Percentiles rank a stretch among this genome's conserved stretches.
Evolutionary conservation across 23 tunicate genomes (phyloP).

Genomic region (Ascidia mentula): DNA sequence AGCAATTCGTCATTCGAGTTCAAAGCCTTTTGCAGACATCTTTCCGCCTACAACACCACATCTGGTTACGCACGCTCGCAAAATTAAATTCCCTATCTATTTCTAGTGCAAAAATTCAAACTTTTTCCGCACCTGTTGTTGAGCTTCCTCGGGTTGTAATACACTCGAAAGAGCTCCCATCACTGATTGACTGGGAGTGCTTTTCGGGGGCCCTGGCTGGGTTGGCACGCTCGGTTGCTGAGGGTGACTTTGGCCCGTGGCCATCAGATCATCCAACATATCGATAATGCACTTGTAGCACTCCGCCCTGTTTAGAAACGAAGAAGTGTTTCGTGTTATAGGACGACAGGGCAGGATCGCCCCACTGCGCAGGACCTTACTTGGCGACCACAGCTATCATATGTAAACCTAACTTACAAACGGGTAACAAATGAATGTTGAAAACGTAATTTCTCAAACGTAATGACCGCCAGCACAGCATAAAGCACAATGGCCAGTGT

Average conservation of each 20-base stretch:
- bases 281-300: constrained; percentile 86
- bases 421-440: no score
- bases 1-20: constrained; percentile 79
- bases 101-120: no score
- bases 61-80: no score
- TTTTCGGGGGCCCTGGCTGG: constrained; percentile 71
- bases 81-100: no score
- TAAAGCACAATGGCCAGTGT: no score
- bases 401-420: no score
- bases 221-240: constrained; percentile 86
- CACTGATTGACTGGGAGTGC: constrained; percentile 2
- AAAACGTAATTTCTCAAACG: no score
- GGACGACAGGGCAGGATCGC: no score
- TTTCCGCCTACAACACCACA: constrained; percentile 68
- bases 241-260: constrained; percentile 43
- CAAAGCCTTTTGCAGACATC: constrained; percentile 51
- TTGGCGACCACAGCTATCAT: no score
- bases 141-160: constrained; percentile 76
- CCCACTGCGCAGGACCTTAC: no score
- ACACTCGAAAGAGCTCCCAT: background rate
- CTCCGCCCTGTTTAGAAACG: constrained; percentile 41
- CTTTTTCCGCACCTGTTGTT: constrained; percentile 34
- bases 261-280: constrained; percentile 74
- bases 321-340: no score
- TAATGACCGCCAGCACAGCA: no score